Conservation (phyloP, 1,140 invertebrate species). For the Cydia amplana region DNA sequence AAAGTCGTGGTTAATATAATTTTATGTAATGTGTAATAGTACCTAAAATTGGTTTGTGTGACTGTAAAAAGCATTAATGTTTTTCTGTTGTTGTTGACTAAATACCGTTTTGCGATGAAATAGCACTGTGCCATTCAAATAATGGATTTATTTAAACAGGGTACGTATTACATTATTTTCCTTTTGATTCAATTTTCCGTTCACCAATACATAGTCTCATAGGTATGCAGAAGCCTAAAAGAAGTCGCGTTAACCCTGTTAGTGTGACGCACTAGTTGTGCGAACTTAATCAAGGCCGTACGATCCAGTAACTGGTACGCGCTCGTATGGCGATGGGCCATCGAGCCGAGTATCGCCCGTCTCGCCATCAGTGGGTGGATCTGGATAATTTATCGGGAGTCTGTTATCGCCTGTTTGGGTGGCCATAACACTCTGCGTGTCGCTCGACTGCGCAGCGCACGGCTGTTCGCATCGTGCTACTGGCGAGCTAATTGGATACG, state of each 20-base stretch:
- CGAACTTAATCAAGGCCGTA: constrained; percentile 70
- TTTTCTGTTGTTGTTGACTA: constrained; percentile 20
- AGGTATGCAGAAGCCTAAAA: not conserved
- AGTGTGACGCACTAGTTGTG: constrained; percentile 41
- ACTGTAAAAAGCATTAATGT: not conserved
- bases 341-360: constrained; percentile 28
- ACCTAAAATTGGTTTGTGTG: not conserved
- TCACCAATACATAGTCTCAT: not conserved
- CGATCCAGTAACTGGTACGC: constrained; percentile 65
- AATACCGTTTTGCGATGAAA: constrained; percentile 39
- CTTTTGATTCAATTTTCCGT: not conserved
- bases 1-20: constrained; percentile 13
- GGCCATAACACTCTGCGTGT: not conserved
- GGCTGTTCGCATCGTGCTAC: constrained; percentile 2
- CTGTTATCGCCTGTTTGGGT: constrained; percentile 3
- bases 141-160: constrained; percentile 70
- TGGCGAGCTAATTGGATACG: constrained; percentile 23
- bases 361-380: constrained; percentile 32
- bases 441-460: constrained; percentile 25
- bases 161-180: constrained; percentile 44
- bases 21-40: not conserved
- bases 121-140: constrained; percentile 36
- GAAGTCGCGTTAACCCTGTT: constrained; percentile 13
- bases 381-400: constrained; percentile 38
- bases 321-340: constrained; percentile 40